Evolutionary conservation across 2,888 invertebrate species (phyloP).

Genomic region (Sphinx pinastri): DNA sequence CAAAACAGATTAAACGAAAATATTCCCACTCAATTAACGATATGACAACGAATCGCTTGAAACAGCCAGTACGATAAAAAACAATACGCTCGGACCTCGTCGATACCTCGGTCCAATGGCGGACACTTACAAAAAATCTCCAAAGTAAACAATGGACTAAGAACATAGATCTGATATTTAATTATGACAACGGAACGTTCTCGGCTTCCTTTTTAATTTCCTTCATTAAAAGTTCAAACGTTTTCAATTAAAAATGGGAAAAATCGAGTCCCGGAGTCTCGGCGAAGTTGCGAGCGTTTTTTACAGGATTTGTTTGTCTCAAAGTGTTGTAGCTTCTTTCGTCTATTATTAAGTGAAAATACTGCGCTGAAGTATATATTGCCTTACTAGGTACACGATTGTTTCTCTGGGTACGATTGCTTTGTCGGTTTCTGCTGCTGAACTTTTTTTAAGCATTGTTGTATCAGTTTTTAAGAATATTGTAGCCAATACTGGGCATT

Average conservation of each 20-base stretch:
- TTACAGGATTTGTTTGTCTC: neutral
- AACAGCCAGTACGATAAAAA: neutral
- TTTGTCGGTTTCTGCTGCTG: too few species aligned
- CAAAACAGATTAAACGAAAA: constrained; percentile 8
- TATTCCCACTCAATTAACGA: neutral
- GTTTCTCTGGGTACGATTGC: too few species aligned
- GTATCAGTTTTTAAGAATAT: too few species aligned
- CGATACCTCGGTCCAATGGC: constrained; percentile 7
- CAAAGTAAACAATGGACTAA: constrained; percentile 22
- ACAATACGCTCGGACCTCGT: constrained; percentile 16
- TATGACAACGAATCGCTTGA: constrained; percentile 1
- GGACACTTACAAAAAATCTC: constrained; percentile 22
- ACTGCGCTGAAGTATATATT: too few species aligned
- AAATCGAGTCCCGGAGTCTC: neutral
- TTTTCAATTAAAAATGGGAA: constrained; percentile 67
- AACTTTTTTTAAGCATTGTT: too few species aligned
- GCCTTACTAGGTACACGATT: too few species aligned
- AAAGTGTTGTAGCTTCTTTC: neutral
- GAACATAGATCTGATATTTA: constrained; percentile 24
- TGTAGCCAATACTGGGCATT: too few species aligned
- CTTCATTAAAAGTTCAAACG: constrained; percentile 69
- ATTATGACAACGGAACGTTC: constrained; percentile 34
- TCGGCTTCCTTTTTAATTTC: constrained; percentile 47
- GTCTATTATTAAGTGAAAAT: too few species aligned
- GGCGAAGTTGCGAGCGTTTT: neutral